Conservation (phyloP, 2,113 vertebrate species). For the Elanus axillaris region DNA sequence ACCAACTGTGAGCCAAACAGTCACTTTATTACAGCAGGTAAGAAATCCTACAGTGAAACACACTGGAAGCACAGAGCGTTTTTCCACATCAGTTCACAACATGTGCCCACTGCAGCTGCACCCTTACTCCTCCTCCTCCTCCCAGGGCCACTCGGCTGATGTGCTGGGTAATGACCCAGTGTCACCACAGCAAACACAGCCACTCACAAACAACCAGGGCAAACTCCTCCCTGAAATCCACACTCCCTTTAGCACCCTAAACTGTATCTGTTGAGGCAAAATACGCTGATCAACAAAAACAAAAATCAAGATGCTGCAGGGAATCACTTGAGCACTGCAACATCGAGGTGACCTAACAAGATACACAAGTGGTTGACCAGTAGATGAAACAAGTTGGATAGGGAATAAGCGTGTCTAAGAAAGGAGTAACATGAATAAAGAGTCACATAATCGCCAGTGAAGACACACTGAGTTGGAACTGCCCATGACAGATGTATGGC, state of each 20-base stretch:
- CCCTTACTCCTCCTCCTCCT: neutral
- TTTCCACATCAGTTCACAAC: neutral
- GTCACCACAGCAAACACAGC: neutral
- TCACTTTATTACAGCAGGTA: neutral
- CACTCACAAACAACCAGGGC: fast-evolving
- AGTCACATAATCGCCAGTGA: neutral
- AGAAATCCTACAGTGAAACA: neutral
- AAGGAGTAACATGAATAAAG: neutral
- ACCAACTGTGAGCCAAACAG: neutral
- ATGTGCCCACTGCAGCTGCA: neutral
- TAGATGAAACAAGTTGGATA: neutral
- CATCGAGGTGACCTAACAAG: neutral
- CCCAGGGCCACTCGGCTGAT: fast-evolving
- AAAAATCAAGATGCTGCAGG: neutral
- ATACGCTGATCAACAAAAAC: neutral
- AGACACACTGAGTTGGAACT: neutral
- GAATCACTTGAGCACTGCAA: neutral
- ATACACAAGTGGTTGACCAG: neutral
- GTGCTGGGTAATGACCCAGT: neutral
- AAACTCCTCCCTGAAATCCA: neutral
- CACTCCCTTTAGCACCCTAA: neutral
- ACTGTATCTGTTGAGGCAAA: neutral
- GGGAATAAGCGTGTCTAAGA: neutral
- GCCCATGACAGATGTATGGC: fast-evolving
- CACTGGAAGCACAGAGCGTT: neutral